Percentiles rank a stretch among this genome's conserved stretches.
phyloP scores from a whole-genome alignment of 2,888 invertebrate species.

The Crioceris asparagi region DNA sequence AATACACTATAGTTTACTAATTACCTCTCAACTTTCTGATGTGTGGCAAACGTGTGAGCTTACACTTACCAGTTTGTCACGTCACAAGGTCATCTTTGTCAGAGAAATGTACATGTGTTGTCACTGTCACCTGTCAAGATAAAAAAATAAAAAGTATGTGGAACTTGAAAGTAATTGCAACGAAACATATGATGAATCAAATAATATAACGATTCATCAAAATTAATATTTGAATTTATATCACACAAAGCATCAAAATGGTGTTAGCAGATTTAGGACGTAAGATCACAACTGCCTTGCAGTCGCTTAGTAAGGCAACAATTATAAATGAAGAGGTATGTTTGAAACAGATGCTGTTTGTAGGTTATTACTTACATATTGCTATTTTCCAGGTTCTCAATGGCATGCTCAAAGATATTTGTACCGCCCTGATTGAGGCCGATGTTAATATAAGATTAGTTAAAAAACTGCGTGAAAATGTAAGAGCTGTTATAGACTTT shows the following conservation, averaged over 20 bases:
- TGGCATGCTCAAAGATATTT: conserved; percentile 98
- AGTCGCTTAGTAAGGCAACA: conserved; percentile 94
- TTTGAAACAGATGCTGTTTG: conserved; percentile 23
- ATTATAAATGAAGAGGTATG: conserved; percentile 95
- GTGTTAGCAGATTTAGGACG: conserved; percentile 99
- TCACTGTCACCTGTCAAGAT: too few relatives aligned
- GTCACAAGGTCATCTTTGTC: too few relatives aligned
- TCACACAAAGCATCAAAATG: conserved; percentile 64
- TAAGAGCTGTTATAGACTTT: conserved; percentile 93
- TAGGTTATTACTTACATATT: conserved; percentile 12
- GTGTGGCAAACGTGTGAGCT: too few relatives aligned
- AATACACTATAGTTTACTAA: too few relatives aligned
- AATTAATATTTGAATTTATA: too few relatives aligned
- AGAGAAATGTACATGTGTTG: too few relatives aligned
- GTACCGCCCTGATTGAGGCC: conserved; percentile 92
- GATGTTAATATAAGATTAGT: conserved; percentile 95
- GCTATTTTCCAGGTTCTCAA: conserved; percentile 68
- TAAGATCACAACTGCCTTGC: conserved; percentile 96
- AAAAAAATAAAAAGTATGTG: too few relatives aligned
- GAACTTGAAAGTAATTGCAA: too few relatives aligned
- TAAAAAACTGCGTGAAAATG: conserved; percentile 94
- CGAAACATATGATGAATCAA: too few relatives aligned
- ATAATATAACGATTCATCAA: too few relatives aligned
- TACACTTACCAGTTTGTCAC: too few relatives aligned
- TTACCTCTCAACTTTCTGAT: too few relatives aligned